Evolutionary conservation across 2,113 vertebrate species (phyloP), one percentile per base, ranked within the genome.

Genomic region (Actenoides hombroni): DNA sequence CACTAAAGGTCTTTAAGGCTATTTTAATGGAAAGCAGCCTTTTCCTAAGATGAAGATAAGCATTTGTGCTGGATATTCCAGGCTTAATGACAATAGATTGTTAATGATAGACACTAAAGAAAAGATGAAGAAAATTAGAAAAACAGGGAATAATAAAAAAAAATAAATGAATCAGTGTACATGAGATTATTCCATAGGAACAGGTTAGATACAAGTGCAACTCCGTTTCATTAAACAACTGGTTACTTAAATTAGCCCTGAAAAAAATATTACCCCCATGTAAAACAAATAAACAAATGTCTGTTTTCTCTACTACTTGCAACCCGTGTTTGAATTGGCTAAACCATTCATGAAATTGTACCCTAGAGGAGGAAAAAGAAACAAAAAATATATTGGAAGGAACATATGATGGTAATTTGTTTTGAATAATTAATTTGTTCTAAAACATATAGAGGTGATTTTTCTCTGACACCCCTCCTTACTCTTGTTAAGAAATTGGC

Each of bases 21-120:
- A 21, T 80, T 96, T 83, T 81, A 74, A 84, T 83, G 51, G 59
- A 94, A 94, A 92, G 42, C 68, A 86, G 17, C 29, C 21, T 92
- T 86, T 80, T 83, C 71, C 37, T 68, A 78, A 91, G 16, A 88
- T 64, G 49, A 73, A 69, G 88, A 73, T 64, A 88, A 48, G 6
- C 24, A 59, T 70, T 83, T 88, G 35, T 54, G 12, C 11, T 92
- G 48, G 35, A 56, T 74, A 77, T 29, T 81, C 26, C n/a, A 48
- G 90, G 73, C 29, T 86, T 94, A 95, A 76, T 40, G 75, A 73
- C 57, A 88, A 48, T 49, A 39, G 13, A 75, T 44, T 82, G 84
- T 65, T 92, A 81, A 80, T 44, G 40, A 53, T 57, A 37, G 33
- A 64, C 4, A 65, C 39, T n/a, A 61, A 77, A 29, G 26, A 91